Evolutionary conservation across 2,113 vertebrate genomes (phyloP), one percentile per base, ranked within the genome.

Genomic region (Miniopterus natalensis): DNA sequence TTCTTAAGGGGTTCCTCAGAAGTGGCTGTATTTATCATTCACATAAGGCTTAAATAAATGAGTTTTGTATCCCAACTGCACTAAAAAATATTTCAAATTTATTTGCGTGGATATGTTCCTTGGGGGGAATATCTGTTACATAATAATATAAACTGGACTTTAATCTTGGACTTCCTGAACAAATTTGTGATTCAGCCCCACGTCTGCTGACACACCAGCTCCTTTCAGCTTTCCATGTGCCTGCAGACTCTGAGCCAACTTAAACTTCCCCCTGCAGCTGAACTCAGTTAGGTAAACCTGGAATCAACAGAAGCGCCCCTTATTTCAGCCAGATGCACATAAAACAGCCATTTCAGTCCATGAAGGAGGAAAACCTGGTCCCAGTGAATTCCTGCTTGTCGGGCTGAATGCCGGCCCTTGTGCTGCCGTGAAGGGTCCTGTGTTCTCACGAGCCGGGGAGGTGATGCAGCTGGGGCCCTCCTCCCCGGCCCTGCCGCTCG

Each of bases 341-440:
- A 68, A 93, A 96, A 78, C 11, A 87, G 93, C 45, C 90, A 83
- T 84, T 96, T 88, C 78, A 91, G 92, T 51, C 51, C 75, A 29
- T 6, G n/a, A 75, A 80, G 68, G 55, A 78, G 91, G 77, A 53
- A 66, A 80, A 88, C 65, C 31, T 85, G 86, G 45, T 75, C 42
- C 25, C 92, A 47, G 89, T 96, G 96, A 97, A 97, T 97, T 95
- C 94, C 95, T 87, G 49, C 75, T 96, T 95, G 65, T 94, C 89
- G 92, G 94, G 2, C 96, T 98, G 95, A 98, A 97, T 97, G 83
- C 84, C 95, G 45, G 80, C 96, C 97, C 97, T 98, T 98, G 97
- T 98, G 97, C 49, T 29, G 74, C 2, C 0, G 21, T 85, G 74
- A 95, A 90, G 92, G 93, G 9, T 47, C 90, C 88, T 94, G 4